phyloP scores from a whole-genome alignment of 53 echinoderm and acorn worm species.

The Antedon mediterranea region DNA sequence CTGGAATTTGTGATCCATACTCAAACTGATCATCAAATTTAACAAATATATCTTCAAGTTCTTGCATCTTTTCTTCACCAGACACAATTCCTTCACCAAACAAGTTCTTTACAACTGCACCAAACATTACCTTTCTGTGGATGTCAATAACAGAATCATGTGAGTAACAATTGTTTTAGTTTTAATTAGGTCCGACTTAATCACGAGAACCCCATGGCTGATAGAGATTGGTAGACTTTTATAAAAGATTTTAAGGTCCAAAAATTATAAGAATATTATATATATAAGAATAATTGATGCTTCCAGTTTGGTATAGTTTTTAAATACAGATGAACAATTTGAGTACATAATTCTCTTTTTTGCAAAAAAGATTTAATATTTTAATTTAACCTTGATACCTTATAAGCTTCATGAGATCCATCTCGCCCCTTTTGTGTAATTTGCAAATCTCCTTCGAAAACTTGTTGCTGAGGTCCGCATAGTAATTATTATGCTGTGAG shows the following conservation, averaged over 20 bases:
- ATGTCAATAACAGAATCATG: too few species aligned
- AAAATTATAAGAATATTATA: too few species aligned
- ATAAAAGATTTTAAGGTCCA: too few species aligned
- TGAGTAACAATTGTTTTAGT: too few species aligned
- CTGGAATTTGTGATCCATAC: constrained; percentile 8
- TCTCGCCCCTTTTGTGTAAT: neutral
- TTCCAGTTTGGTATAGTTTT: too few species aligned
- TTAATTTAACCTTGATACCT: neutral
- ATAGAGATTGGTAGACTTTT: too few species aligned
- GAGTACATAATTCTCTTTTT: too few species aligned
- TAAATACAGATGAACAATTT: too few species aligned
- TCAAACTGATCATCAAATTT: constrained; percentile 12
- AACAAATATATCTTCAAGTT: constrained; percentile 1
- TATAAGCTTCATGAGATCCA: neutral
- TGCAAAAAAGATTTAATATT: too few species aligned
- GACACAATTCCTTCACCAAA: constrained; percentile 1
- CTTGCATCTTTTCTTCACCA: neutral
- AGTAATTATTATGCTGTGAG: neutral
- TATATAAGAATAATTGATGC: too few species aligned
- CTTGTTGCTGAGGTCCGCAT: neutral
- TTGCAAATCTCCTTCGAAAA: neutral
- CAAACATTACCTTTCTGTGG: constrained; percentile 1
- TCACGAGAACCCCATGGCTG: too few species aligned
- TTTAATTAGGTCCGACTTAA: too few species aligned
- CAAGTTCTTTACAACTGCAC: constrained; percentile 5